Conservation (phyloP, 2,797 vertebrate species). For the Etheostoma nigrum region DNA sequence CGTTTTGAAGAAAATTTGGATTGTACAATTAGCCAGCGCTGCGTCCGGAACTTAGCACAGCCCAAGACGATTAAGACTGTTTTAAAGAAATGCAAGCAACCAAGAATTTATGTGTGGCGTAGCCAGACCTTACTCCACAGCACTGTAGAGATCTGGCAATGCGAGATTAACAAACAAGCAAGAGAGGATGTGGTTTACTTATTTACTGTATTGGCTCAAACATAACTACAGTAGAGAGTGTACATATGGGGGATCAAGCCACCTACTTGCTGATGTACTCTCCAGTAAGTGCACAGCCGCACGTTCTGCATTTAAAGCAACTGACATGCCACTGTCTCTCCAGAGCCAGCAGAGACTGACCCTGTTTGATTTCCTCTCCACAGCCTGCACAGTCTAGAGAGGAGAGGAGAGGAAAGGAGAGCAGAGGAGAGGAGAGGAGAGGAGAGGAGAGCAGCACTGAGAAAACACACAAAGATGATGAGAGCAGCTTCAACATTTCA, state of each 20-base stretch:
- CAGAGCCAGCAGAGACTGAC: constrained; percentile 94
- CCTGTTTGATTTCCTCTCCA: constrained; percentile 95
- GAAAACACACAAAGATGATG: constrained; percentile 17
- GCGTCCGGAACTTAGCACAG: too few species aligned
- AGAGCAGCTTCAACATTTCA: constrained; percentile 5
- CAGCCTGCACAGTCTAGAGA: constrained; percentile 93
- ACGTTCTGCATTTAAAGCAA: constrained; percentile 96
- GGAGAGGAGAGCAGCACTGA: neutral
- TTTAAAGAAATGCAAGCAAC: too few species aligned
- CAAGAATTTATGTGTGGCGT: too few species aligned
- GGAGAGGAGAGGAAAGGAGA: constrained; percentile 15
- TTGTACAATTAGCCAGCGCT: too few species aligned
- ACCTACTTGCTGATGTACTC: constrained; percentile 99
- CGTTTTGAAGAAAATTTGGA: too few species aligned
- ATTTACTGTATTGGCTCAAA: constrained; percentile 7
- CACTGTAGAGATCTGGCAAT: too few species aligned
- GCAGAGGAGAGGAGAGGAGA: constrained; percentile 14
- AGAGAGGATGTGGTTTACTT: neutral
- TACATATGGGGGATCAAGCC: neutral
- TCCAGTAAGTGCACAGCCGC: constrained; percentile 91
- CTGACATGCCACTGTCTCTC: constrained; percentile 98
- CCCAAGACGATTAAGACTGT: too few species aligned
- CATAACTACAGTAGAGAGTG: neutral
- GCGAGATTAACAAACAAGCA: neutral
- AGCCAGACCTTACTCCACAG: too few species aligned